A percentile compares a stretch with the other conserved stretches of the same genome.
These are phyloP conservation scores for Hirtodrosophila confusa DNA, from an alignment of 2,888 invertebrate genomes.

Conservation along the genomic window DNA sequence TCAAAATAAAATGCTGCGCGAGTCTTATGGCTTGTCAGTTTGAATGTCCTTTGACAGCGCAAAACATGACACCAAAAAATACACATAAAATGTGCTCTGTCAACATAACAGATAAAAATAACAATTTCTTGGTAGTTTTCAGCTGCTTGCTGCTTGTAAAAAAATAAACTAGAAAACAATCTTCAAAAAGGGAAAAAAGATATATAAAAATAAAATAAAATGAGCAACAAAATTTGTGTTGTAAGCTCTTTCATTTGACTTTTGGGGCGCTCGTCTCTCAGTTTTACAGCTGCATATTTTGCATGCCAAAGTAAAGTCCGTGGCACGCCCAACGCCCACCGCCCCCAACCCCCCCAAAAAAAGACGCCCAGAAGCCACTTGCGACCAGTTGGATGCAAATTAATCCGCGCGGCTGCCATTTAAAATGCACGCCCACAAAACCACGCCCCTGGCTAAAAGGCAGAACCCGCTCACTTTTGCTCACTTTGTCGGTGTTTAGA, in stretches of 20 bases:
- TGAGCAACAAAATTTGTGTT: slow-evolving; percentile 17
- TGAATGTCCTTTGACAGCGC: slow-evolving; percentile 26
- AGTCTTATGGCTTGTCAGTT: slow-evolving; percentile 31
- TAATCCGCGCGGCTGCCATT: slow-evolving; percentile 25
- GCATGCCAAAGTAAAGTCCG: slow-evolving; percentile 13
- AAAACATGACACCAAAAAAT: background rate
- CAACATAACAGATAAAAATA: slow-evolving; percentile 4
- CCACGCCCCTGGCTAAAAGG: slow-evolving; percentile 20
- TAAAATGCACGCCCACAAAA: slow-evolving; percentile 37
- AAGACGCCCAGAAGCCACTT: slow-evolving; percentile 19
- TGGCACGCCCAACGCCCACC: slow-evolving; percentile 43
- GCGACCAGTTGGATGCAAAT: slow-evolving; percentile 43
- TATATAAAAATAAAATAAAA: slow-evolving; percentile 6
- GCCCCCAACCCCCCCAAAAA: background rate
- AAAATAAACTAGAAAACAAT: slow-evolving; percentile 20
- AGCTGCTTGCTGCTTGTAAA: slow-evolving; percentile 6
- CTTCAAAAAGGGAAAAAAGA: background rate
- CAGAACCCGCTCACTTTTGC: slow-evolving; percentile 16
- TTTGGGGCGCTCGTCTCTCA: slow-evolving; percentile 14
- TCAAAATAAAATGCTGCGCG: background rate
- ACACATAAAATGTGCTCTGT: slow-evolving; percentile 11
- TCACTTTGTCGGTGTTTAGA: slow-evolving; percentile 21
- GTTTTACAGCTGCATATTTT: slow-evolving; percentile 26
- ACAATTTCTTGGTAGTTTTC: slow-evolving; percentile 11
- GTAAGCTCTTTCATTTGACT: slow-evolving; percentile 31